Base-by-base conservation (phyloP, 2,888 invertebrate genomes). In the Brenthis ino region DNA sequence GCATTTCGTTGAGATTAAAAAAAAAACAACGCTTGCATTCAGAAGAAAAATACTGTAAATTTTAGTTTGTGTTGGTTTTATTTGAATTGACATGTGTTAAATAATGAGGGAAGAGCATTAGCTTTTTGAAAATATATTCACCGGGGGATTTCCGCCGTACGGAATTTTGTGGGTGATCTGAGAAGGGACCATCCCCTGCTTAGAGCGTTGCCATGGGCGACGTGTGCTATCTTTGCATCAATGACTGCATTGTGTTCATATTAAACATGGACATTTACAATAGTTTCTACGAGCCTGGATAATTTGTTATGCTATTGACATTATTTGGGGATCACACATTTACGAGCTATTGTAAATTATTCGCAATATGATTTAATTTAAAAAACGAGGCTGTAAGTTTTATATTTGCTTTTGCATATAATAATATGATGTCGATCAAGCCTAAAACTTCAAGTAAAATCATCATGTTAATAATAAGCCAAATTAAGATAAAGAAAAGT, bases 141-240 rank as follows among this genome's bases (percentile, higher is more conserved):
- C 81, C 80, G 84, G 88, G 91, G 90, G 84, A 90, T 86, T 91
- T 89, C 91, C 90, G 74, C 74, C 75, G 80, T 71, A 83, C 79
- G 79, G 83, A 83, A 86, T 87, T 85, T 85, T 80, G 86, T 88
- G 87, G 85, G 86, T 85, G 84, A 86, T 77, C 74, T 69, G 68
- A 77, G 80, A 82, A 80, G 85, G 84, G 85, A 78, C 76, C 82
- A 82, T 84, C 86, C 88, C 88, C 85, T 77, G 74, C 76, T 75
- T 79, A 82, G 79, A 79, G 76, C 82, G 88, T 89, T 87, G 85
- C 86, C 77, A 83, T 72, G 74, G 81, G 87, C 85, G 85, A 89
- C 88, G 82, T 79, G 79, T 78, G 75, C 82, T 88, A 86, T 87
- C 85, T 87, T 80, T 82, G 77, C 81, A 85, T 87, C 85, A 81